Conservation (phyloP, 1,140 invertebrate genomes). For the Laodelphax striatellus region DNA sequence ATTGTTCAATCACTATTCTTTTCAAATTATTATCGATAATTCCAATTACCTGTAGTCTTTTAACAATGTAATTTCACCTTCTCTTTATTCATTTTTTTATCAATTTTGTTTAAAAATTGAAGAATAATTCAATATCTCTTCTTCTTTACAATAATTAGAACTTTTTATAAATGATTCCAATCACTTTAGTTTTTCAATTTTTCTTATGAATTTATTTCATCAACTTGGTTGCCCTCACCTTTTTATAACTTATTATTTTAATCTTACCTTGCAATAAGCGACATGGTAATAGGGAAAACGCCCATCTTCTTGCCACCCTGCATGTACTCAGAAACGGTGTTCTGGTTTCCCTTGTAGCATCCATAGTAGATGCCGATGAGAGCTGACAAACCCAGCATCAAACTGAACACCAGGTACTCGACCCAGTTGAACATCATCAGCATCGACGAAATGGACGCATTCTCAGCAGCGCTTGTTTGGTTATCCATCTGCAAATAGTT, state of each 20-base stretch:
- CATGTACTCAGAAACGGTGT: conserved; percentile 52
- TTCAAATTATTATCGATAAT: too few species aligned
- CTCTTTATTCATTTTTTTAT: too few species aligned
- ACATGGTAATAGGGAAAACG: conserved; percentile 70
- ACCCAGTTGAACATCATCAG: conserved; percentile 31
- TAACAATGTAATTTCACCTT: too few species aligned
- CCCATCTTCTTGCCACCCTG: conserved; percentile 57
- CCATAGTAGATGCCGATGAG: conserved; percentile 60
- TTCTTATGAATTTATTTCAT: too few species aligned
- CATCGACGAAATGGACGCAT: background rate
- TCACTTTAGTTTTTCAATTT: too few species aligned
- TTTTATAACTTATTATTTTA: background rate
- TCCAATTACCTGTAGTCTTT: too few species aligned
- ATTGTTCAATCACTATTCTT: too few species aligned
- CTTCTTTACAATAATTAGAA: too few species aligned
- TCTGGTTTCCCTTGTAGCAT: conserved; percentile 38
- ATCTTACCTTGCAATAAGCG: conserved; percentile 61
- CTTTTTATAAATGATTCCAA: too few species aligned
- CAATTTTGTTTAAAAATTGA: too few species aligned
- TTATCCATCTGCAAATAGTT: background rate
- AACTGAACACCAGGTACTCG: conserved; percentile 45
- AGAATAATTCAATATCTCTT: too few species aligned
- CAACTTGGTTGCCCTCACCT: too few species aligned
- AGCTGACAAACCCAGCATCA: conserved; percentile 47
- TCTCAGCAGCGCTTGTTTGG: background rate